Evolutionary conservation across 2,113 vertebrate species (phyloP).

Genomic region (Butorides virescens): DNA sequence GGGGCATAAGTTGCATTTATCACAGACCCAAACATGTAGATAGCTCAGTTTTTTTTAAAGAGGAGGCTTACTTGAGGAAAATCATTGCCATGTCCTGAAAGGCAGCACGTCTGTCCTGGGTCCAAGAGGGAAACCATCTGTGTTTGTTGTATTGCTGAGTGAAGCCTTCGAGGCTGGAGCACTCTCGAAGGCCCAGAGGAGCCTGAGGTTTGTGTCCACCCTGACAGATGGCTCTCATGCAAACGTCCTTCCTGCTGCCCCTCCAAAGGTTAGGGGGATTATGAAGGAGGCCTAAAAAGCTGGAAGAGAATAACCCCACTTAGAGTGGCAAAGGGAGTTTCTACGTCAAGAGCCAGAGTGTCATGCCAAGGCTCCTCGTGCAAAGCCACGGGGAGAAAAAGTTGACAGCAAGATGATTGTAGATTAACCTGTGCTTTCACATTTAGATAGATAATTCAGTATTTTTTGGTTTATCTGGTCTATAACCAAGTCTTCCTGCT

Average conservation of each 20-base stretch:
- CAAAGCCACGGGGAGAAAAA: not conserved
- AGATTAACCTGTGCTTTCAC: not conserved
- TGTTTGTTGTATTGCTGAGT: not conserved
- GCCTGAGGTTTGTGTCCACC: not conserved
- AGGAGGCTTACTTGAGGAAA: not conserved
- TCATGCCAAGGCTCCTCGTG: not conserved
- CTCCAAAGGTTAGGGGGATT: not conserved
- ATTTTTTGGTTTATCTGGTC: not conserved
- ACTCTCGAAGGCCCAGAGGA: not conserved
- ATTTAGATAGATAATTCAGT: not conserved
- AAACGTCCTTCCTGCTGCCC: not conserved
- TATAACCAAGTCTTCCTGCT: not conserved
- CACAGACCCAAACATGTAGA: not conserved
- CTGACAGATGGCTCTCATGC: not conserved
- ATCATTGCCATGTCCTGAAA: not conserved
- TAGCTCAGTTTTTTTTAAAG: not conserved
- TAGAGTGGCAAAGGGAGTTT: not conserved
- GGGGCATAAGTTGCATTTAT: not conserved
- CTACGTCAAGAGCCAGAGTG: not conserved
- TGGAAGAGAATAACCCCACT: not conserved
- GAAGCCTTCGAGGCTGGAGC: not conserved
- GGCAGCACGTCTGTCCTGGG: not conserved
- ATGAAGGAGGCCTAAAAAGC: not conserved
- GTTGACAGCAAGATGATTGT: not conserved
- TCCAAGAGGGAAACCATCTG: conserved; percentile 4